Evolutionary conservation across 2,888 invertebrate genomes (phyloP).

Genomic region (Stenchaetothrips biformis): DNA sequence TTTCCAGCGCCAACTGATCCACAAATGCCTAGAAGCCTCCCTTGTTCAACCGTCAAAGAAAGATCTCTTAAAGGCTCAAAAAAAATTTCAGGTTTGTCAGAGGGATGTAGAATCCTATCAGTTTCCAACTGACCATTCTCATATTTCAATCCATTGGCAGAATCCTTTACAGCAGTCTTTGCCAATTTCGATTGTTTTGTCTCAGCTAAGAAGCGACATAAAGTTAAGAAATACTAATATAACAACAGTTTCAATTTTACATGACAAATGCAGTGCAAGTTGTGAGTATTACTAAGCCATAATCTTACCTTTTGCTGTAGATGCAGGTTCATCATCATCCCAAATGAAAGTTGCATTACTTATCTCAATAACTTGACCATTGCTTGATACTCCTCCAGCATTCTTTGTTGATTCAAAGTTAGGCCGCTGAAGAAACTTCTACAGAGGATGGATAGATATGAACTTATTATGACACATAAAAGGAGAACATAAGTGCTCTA

Average conservation of each 20-base stretch:
- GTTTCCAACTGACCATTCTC: background rate
- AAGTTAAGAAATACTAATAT: background rate
- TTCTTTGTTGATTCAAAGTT: slow-evolving; percentile 42
- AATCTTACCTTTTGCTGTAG: too few species aligned
- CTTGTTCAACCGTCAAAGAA: slow-evolving; percentile 41
- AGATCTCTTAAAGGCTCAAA: slow-evolving; percentile 39
- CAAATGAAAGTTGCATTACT: slow-evolving; percentile 47
- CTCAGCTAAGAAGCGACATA: background rate
- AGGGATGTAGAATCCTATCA: slow-evolving; percentile 16
- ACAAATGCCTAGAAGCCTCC: slow-evolving; percentile 53
- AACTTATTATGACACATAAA: background rate
- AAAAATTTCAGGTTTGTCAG: slow-evolving; percentile 34
- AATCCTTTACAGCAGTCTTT: background rate
- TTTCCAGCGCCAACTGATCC: slow-evolving; percentile 56
- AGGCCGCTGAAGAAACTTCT: slow-evolving; percentile 44
- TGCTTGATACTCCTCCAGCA: slow-evolving; percentile 35
- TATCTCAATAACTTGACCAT: slow-evolving; percentile 43
- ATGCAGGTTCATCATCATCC: slow-evolving; percentile 40
- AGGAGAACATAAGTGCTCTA: background rate
- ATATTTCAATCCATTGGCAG: slow-evolving; percentile 18
- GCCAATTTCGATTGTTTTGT: background rate
- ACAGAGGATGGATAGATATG: slow-evolving; percentile 28
- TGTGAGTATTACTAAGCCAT: too few species aligned
- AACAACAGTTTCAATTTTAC: background rate
- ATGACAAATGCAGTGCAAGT: too few species aligned